Percentiles rank a stretch among this genome's conserved stretches.
Evolutionary conservation across 2,888 invertebrate genomes (phyloP).

Genomic region (Noctua pronuba): DNA sequence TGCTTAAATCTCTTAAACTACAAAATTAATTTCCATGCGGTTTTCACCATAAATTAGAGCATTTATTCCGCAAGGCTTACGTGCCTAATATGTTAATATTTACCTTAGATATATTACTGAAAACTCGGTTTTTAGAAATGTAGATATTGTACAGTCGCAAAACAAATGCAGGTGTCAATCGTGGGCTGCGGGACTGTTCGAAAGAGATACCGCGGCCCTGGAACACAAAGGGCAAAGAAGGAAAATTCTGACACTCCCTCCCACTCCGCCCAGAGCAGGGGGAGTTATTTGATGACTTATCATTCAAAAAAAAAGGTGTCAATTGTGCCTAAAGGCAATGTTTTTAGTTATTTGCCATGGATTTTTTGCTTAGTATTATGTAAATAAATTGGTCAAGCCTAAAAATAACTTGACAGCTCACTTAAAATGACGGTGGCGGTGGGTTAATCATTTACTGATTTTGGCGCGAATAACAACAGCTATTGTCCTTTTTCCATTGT

Average conservation of each 20-base stretch:
- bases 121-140: background rate
- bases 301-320: too few relatives aligned
- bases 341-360: background rate
- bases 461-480: slow-evolving; percentile 16
- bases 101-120: too few relatives aligned
- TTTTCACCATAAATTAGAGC: background rate
- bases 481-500: background rate
- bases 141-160: background rate
- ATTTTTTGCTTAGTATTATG: too few relatives aligned
- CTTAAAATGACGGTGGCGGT: background rate
- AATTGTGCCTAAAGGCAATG: background rate
- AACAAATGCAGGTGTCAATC: background rate
- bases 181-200: too few relatives aligned
- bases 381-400: background rate
- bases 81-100: too few relatives aligned
- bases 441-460: slow-evolving; percentile 2
- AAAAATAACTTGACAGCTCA: background rate
- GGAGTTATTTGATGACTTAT: too few relatives aligned
- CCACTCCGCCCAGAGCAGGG: too few relatives aligned
- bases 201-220: too few relatives aligned
- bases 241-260: too few relatives aligned
- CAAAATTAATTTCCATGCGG: background rate
- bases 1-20: too few relatives aligned
- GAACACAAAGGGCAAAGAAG: too few relatives aligned
- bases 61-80: background rate